Conservation (phyloP, 2,113 vertebrate genomes). For the Athene cunicularia region DNA sequence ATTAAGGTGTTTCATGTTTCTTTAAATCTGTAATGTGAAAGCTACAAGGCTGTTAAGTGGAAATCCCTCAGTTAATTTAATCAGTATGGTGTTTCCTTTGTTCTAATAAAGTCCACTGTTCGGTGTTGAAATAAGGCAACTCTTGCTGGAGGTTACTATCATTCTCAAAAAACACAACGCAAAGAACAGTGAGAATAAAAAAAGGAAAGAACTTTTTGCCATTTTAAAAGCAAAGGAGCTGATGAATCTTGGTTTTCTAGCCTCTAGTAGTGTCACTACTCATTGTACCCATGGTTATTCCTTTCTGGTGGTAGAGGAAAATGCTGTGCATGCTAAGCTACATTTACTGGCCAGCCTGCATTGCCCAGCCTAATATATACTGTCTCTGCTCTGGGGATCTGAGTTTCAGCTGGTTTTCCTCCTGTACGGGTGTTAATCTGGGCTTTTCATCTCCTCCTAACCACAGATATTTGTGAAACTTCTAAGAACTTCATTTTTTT, state of each 20-base stretch:
- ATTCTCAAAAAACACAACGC: background rate
- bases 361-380: background rate
- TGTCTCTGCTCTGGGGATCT: background rate
- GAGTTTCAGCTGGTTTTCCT: background rate
- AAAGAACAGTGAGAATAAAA: background rate
- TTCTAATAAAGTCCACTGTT: background rate
- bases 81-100: background rate
- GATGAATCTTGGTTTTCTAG: background rate
- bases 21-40: background rate
- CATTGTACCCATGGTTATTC: background rate
- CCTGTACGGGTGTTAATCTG: background rate
- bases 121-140: background rate
- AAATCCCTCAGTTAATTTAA: background rate
- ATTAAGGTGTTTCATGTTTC: background rate
- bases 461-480: background rate
- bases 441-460: background rate
- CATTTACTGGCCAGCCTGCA: background rate
- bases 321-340: accelerated
- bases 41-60: background rate
- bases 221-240: background rate
- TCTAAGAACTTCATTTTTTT: background rate
- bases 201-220: background rate
- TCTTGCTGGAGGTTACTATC: background rate
- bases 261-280: background rate
- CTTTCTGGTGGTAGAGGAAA: background rate